Conservation (phyloP, 2,888 invertebrate genomes). For the Sepioteuthis lessoniana region DNA sequence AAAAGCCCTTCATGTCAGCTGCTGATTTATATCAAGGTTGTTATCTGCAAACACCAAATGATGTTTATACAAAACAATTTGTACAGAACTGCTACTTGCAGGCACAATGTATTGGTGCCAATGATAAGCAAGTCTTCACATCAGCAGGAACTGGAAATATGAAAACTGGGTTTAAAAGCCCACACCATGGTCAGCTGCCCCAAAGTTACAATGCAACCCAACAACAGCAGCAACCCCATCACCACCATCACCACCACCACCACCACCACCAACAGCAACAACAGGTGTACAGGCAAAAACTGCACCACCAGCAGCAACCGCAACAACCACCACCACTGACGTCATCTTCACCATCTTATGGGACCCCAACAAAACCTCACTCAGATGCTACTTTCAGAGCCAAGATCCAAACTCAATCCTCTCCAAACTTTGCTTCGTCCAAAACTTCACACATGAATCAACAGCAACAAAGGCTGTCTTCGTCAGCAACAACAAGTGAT, state of each 20-base stretch:
- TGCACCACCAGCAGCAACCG: neutral
- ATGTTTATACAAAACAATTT: neutral
- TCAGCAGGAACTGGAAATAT: neutral
- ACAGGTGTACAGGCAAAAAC: neutral
- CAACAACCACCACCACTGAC: neutral
- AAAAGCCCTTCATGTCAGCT: neutral
- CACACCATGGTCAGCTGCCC: neutral
- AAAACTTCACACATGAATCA: neutral
- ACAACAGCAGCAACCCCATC: neutral
- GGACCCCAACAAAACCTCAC: neutral
- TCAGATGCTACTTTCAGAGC: neutral
- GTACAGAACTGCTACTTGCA: neutral
- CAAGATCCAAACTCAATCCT: neutral
- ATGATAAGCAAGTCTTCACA: neutral
- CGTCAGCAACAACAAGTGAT: neutral
- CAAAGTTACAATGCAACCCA: neutral
- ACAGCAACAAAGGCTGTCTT: neutral
- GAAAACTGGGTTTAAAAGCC: neutral
- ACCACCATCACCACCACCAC: conserved; percentile 5
- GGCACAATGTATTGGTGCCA: neutral
- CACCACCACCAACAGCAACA: neutral
- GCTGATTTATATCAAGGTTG: neutral
- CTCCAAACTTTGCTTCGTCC: neutral
- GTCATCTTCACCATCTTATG: neutral
- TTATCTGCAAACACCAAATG: neutral